Conservation (phyloP, 1,140 invertebrate genomes). For the Dolichoris vasculosae region DNA sequence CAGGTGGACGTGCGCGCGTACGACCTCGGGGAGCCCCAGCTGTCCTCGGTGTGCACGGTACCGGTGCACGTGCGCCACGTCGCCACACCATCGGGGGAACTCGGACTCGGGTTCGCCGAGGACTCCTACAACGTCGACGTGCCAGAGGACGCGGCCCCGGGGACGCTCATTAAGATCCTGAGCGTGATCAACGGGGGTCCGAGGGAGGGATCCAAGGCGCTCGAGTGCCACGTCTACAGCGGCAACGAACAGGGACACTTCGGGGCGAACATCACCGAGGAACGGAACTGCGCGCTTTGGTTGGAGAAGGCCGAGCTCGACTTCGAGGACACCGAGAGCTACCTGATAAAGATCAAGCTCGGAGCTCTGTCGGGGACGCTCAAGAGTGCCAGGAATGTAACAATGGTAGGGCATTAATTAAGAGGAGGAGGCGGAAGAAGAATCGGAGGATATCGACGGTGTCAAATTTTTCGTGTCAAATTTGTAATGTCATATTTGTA, state of each 20-base stretch:
- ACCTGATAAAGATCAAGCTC: conserved; percentile 84
- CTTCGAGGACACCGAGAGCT: conserved; percentile 83
- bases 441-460: too few relatives aligned
- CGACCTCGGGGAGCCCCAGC: conserved; percentile 89
- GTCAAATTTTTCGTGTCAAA: too few relatives aligned
- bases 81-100: conserved; percentile 78
- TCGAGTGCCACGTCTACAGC: conserved; percentile 82
- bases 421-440: too few relatives aligned
- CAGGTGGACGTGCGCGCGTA: conserved; percentile 89
- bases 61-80: conserved; percentile 90
- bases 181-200: conserved; percentile 83
- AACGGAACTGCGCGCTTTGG: conserved; percentile 86
- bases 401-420: conserved; percentile 71
- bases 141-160: conserved; percentile 83
- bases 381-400: conserved; percentile 82
- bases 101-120: conserved; percentile 88
- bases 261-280: conserved; percentile 82
- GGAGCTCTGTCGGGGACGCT: conserved; percentile 85
- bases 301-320: conserved; percentile 82
- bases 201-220: conserved; percentile 76
- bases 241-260: conserved; percentile 84
- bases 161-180: conserved; percentile 82
- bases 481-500: too few relatives aligned
- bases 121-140: conserved; percentile 87
- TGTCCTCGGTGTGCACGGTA: conserved; percentile 86